These are phyloP conservation scores for Popillia japonica DNA, from an alignment of 1,140 invertebrate genomes.

Conservation along the genomic window DNA sequence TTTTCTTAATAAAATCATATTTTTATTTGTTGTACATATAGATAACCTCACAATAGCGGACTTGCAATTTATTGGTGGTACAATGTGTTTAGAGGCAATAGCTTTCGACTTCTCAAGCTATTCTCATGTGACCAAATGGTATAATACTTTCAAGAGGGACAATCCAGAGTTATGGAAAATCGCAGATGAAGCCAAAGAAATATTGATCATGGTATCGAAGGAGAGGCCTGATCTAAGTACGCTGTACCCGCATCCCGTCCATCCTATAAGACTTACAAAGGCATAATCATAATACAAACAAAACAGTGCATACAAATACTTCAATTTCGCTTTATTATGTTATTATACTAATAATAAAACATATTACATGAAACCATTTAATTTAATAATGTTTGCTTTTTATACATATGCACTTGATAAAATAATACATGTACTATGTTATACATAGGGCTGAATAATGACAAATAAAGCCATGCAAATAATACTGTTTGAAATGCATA, in stretches of 20 bases:
- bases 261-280: constrained; percentile 66
- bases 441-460: no score
- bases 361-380: no score
- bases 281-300: not conserved
- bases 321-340: no score
- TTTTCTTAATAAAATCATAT: no score
- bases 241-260: constrained; percentile 68
- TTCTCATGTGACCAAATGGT: constrained; percentile 70
- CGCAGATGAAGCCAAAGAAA: constrained; percentile 70
- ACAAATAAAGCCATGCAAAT: no score
- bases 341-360: no score
- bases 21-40: constrained; percentile 41
- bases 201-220: constrained; percentile 69
- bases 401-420: no score
- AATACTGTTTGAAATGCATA: no score
- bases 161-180: constrained; percentile 75
- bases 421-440: no score
- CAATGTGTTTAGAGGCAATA: constrained; percentile 76
- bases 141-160: constrained; percentile 71
- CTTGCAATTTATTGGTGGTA: constrained; percentile 73
- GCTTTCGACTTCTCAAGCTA: constrained; percentile 70
- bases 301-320: no score
- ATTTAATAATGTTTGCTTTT: no score
- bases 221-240: constrained; percentile 74
- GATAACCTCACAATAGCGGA: constrained; percentile 78